Base-by-base conservation (phyloP, 2,888 invertebrate species). In the Heliconius ismenius region DNA sequence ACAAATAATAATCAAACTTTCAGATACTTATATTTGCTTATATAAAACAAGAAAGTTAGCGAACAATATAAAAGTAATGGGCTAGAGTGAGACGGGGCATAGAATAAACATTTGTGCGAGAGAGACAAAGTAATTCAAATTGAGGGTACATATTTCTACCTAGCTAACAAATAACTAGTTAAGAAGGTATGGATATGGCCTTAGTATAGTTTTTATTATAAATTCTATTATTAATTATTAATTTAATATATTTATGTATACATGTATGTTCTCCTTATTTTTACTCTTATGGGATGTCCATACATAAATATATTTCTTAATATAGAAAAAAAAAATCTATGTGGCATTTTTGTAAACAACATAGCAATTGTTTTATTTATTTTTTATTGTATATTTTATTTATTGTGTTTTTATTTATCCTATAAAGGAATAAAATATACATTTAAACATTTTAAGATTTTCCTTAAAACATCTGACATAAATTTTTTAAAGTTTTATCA, bases 51-150 rank as follows among this genome's bases (percentile, higher is more conserved):
- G 93, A 93, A 94, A 94, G 93, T 93, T 93, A 93, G 93, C 93
- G 94, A 94, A 94, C 94, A 93, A 93, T 93, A 94, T 94, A 93
- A 93, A 94, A 93, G 93, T 93, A 93, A 94, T 94, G 92, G 92
- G 90, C 91, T 90, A 92, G 93, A 93, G 84, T 78, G 90, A 90
- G 88, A 92, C 80, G 80, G 87, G 74, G 82, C 81, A 79, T 79
- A 82, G 81, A 83, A 80, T 77, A 76, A 78, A 74, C 77, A 77
- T 81, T 81, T 80, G 93, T 81, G 88, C 68, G 87, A 93, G 83
- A 80, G 92, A 90, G 94, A 93, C 79, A 82, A 86, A 85, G 86
- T 89, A 91, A 93, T 93, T 93, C 91, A 94, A 93, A 94, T 93
- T 92, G 93, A 93, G 93, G 93, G 91, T 93, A 93, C 93, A 93